Evolutionary conservation across 2,888 invertebrate genomes (phyloP).

Genomic region (Dryadula phaetusa): DNA sequence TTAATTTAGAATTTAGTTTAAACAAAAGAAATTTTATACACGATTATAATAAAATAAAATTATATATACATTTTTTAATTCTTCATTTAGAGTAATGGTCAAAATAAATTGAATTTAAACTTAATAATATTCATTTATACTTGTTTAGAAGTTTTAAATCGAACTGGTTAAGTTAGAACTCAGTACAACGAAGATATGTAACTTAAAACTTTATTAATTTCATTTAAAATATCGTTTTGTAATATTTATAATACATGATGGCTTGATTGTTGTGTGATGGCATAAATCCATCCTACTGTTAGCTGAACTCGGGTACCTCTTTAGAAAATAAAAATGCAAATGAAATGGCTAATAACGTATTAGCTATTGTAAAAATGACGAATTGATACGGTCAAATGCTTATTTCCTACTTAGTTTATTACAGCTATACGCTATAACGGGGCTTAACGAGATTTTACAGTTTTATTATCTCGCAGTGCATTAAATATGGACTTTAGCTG

Average conservation of each 20-base stretch:
- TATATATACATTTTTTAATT: not conserved
- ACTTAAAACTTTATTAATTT: too few species aligned
- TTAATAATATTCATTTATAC: too few species aligned
- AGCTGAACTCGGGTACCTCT: too few species aligned
- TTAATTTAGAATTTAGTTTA: not conserved
- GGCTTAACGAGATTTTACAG: constrained; percentile 43
- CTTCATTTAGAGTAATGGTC: too few species aligned
- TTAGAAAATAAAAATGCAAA: constrained; percentile 1
- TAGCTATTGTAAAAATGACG: constrained; percentile 27
- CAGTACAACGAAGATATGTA: too few species aligned
- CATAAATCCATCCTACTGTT: too few species aligned
- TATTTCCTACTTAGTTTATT: constrained; percentile 32
- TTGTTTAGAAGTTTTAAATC: too few species aligned
- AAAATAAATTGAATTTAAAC: too few species aligned
- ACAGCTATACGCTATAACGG: constrained; percentile 40
- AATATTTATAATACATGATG: too few species aligned
- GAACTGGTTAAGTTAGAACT: too few species aligned
- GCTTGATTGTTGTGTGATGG: too few species aligned
- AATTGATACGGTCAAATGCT: constrained; percentile 33
- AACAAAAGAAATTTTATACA: not conserved
- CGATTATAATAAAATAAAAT: not conserved
- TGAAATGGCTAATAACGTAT: constrained; percentile 24
- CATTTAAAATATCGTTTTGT: too few species aligned
- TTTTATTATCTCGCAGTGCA: constrained; percentile 39
- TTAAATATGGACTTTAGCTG: constrained; percentile 36